Conservation (phyloP, 2,797 vertebrate genomes). For the Ctenosaura bakeri region DNA sequence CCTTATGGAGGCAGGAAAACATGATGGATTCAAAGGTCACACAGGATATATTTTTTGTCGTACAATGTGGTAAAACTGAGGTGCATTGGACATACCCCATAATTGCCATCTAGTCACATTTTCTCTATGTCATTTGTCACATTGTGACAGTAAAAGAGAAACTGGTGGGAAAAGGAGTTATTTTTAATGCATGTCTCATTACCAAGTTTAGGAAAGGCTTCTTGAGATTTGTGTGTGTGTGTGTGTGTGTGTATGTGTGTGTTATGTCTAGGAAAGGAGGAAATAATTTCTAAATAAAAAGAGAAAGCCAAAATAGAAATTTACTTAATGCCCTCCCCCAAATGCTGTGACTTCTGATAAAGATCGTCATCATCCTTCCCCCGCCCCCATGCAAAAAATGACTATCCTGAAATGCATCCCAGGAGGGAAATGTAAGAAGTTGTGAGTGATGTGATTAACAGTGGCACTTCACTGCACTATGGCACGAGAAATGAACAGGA, state of each 20-base stretch:
- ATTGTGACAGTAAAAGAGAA: conserved; percentile 33
- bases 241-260: too few relatives aligned
- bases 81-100: conserved; percentile 40
- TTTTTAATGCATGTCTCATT: conserved; percentile 41
- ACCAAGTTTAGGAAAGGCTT: conserved; percentile 37
- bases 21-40: conserved; percentile 52
- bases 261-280: neutral
- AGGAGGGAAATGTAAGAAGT: conserved; percentile 62
- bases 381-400: neutral
- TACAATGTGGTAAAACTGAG: conserved; percentile 35
- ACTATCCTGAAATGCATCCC: conserved; percentile 62
- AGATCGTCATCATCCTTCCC: conserved; percentile 14
- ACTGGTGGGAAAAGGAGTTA: conserved; percentile 44
- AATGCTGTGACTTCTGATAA: conserved; percentile 48
- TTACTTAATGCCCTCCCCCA: conserved; percentile 34
- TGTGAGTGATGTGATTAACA: conserved; percentile 68
- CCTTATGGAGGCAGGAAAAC: conserved; percentile 44
- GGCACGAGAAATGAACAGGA: conserved; percentile 71
- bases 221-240: neutral
- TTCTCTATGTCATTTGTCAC: conserved; percentile 40
- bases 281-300: conserved; percentile 49
- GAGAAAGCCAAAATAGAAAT: conserved; percentile 53
- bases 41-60: conserved; percentile 54
- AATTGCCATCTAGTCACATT: conserved; percentile 51
- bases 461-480: conserved; percentile 63